These are phyloP conservation scores for Xestia rhomboidea DNA, from an alignment of 2,888 invertebrate genomes.

Conservation along the genomic window DNA sequence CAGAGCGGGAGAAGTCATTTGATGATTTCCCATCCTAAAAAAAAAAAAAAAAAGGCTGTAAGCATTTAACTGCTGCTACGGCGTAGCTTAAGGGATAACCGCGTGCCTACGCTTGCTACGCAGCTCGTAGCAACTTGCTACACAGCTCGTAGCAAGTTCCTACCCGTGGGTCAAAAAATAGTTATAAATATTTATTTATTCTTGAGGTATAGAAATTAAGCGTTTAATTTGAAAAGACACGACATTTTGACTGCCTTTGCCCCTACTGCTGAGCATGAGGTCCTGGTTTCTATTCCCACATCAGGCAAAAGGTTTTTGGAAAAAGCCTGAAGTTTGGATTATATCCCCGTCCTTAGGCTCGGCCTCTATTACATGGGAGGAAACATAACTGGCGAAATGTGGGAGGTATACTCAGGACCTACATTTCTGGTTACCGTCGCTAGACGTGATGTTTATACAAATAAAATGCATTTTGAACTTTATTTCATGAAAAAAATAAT, in stretches of 20 bases:
- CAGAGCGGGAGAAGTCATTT: too few relatives aligned
- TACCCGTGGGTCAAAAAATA: conserved; percentile 19
- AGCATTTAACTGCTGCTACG: conserved; percentile 6
- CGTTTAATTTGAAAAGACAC: background rate
- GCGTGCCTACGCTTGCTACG: background rate
- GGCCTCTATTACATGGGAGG: background rate
- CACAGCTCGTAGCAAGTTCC: background rate
- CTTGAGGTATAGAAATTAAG: background rate
- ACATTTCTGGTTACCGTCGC: too few relatives aligned
- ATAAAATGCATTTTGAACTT: background rate
- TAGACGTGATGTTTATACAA: too few relatives aligned
- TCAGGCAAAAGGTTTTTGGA: background rate
- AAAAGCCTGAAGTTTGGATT: background rate
- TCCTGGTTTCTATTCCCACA: background rate
- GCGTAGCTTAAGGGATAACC: conserved; percentile 2
- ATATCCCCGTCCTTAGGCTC: background rate
- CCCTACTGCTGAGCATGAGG: background rate
- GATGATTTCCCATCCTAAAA: too few relatives aligned
- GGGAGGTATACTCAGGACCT: too few relatives aligned
- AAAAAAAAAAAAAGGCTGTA: too few relatives aligned
- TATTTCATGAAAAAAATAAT: background rate
- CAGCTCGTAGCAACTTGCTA: background rate
- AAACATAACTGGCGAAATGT: background rate
- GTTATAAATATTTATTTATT: background rate
- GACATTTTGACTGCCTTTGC: background rate